phyloP scores from a whole-genome alignment of 2,113 vertebrate species.

The Mus musculus region DNA sequence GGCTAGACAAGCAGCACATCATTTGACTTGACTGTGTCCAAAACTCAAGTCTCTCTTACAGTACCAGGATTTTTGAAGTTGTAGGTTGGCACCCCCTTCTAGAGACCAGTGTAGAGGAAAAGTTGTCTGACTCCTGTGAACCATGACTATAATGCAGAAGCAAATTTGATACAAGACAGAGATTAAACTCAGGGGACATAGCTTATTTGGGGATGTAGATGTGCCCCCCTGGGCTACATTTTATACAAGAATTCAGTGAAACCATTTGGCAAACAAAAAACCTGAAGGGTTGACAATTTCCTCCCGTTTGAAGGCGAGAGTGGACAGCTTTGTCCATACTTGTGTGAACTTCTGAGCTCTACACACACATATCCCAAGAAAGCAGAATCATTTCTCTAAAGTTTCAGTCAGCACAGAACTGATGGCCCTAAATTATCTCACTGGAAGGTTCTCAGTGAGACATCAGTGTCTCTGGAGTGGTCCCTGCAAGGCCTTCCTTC shows the following conservation, averaged over 20 bases:
- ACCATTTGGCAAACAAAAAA: too few relatives aligned
- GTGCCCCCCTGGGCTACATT: not conserved
- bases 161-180: not conserved
- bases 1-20: not conserved
- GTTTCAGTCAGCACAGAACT: not conserved
- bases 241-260: not conserved
- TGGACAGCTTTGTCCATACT: not conserved
- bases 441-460: not conserved
- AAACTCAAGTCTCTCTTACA: conserved; percentile 4
- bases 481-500: not conserved
- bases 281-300: not conserved
- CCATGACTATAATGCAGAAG: not conserved
- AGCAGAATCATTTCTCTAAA: not conserved
- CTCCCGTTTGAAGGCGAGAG: not conserved
- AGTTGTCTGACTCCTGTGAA: not conserved
- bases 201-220: not conserved
- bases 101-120: not conserved
- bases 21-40: conserved; percentile 6
- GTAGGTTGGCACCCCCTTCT: not conserved
- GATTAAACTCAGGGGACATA: not conserved
- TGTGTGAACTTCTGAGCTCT: not conserved
- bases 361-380: too few relatives aligned
- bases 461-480: not conserved
- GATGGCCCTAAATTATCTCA: not conserved
- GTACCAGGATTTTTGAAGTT: not conserved